Base-by-base conservation (phyloP, 2,113 vertebrate genomes). In the Gallinago paraguaiae region DNA sequence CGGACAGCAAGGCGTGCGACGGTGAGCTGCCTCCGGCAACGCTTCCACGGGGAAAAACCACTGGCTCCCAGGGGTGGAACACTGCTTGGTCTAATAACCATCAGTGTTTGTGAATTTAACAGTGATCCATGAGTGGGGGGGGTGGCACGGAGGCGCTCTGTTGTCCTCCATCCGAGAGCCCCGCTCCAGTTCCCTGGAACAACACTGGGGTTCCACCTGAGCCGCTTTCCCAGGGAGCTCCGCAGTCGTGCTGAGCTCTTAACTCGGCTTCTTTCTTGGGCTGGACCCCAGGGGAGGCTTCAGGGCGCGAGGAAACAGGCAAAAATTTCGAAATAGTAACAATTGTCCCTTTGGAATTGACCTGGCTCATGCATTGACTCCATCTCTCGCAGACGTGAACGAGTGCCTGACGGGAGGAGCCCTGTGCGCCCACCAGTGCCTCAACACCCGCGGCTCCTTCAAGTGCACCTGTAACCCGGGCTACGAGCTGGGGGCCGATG, bases 371-470 rank as follows among this genome's bases (percentile, higher is more conserved):
- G 53, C 1, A 3, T 0, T 2, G 30, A 7, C 16, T 13, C 35
- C 17, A 0, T 27, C 48, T 80, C 41, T 53, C n/a, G 43, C 97
- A 99, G 99, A 99, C 4, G 94, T 99, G 37, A 98, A 99, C 0
- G 99, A 99, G 56, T 99, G 99, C 56, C 93, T 97, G 87, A 57
- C 69, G 0, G 98, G 98, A 9, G 86, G 93, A 33, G 98, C 97
- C 59, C 83, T 63, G 93, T 99, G 99, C 10, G 97, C 98, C 4
- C 99, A 99, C 9, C 97, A 98, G 94, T 99, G 99, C 72, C 98
- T 98, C 90, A 99, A 99, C 97, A 99, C 98, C 1, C 97, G 17
- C 0, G 99, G 99, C 28, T 99, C 99, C 65, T 99, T 98, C 16
- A 95, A 96, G 76, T 99, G 99, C 10, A 86, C 98, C 80, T 99